phyloP scores from a whole-genome alignment of 1,140 invertebrate genomes.

The Hylaeus volcanicus region DNA sequence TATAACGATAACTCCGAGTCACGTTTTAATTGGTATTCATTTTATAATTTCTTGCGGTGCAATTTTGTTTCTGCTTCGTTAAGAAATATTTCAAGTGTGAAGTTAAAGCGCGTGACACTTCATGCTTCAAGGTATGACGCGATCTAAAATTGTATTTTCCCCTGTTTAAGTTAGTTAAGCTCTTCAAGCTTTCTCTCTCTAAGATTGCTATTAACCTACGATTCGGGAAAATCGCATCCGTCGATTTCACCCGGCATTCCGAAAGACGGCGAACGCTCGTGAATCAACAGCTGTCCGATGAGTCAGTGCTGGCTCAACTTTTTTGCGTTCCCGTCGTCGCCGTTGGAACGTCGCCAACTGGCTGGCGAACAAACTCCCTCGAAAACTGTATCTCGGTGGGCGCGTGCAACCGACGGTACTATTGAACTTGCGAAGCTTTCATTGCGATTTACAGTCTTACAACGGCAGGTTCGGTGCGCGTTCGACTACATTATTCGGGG shows the following conservation, averaged over 20 bases:
- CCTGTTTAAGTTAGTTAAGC: too few species aligned
- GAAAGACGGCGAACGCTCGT: constrained; percentile 42
- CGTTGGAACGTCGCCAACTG: constrained; percentile 47
- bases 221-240: not conserved
- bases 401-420: not conserved
- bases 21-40: too few species aligned
- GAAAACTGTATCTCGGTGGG: constrained; percentile 18
- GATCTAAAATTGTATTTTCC: too few species aligned
- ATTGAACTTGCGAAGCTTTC: constrained; percentile 36
- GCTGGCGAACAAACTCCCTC: constrained; percentile 24
- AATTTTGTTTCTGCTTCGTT: too few species aligned
- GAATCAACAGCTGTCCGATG: constrained; percentile 62
- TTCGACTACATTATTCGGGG: not conserved
- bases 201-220: too few species aligned
- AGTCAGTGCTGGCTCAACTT: constrained; percentile 49
- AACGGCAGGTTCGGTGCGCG: not conserved
- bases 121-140: too few species aligned
- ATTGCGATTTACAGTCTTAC: constrained; percentile 10
- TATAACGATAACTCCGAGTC: not conserved
- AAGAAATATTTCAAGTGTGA: too few species aligned
- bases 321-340: constrained; percentile 19
- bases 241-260: constrained; percentile 3
- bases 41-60: too few species aligned
- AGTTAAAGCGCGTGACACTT: too few species aligned
- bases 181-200: too few species aligned